Evolutionary conservation across 2,888 invertebrate genomes (phyloP).

Genomic region (Drosophila formosana): DNA sequence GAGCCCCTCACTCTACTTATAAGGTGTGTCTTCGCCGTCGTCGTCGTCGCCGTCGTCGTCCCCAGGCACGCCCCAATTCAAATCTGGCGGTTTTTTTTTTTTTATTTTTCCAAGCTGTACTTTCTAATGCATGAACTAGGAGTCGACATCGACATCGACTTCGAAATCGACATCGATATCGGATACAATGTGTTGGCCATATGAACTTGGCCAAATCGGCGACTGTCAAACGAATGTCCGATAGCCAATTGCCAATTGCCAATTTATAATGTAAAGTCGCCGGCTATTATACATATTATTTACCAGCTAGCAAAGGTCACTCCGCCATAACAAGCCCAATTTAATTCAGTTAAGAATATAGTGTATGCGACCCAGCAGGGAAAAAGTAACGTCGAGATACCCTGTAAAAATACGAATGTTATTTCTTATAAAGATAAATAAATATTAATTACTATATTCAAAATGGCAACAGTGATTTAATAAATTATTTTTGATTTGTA

Average conservation of each 20-base stretch:
- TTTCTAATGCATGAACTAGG: conserved; percentile 73
- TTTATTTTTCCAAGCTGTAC: conserved; percentile 40
- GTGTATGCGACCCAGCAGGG: not conserved
- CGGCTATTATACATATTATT: conserved; percentile 19
- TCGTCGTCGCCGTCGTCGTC: conserved; percentile 33
- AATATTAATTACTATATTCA: no score
- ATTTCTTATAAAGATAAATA: not conserved
- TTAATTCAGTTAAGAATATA: conserved; percentile 52
- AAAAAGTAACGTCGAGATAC: not conserved
- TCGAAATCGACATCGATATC: conserved; percentile 32
- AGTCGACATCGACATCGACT: conserved; percentile 25
- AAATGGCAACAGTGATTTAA: no score
- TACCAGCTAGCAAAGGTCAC: conserved; percentile 42
- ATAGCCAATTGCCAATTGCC: conserved; percentile 54
- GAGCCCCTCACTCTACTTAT: conserved; percentile 44
- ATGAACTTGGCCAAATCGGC: conserved; percentile 72
- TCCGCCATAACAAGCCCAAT: conserved; percentile 55
- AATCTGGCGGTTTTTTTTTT: conserved; percentile 37
- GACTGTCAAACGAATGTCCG: conserved; percentile 66
- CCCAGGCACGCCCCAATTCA: conserved; percentile 52
- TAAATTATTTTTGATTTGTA: no score
- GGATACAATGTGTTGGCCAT: conserved; percentile 45
- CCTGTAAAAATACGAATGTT: not conserved
- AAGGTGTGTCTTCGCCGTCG: conserved; percentile 49
- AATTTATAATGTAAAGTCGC: conserved; percentile 58